Base-by-base conservation (phyloP, 2,113 vertebrate species). In the Stercorarius parasiticus region DNA sequence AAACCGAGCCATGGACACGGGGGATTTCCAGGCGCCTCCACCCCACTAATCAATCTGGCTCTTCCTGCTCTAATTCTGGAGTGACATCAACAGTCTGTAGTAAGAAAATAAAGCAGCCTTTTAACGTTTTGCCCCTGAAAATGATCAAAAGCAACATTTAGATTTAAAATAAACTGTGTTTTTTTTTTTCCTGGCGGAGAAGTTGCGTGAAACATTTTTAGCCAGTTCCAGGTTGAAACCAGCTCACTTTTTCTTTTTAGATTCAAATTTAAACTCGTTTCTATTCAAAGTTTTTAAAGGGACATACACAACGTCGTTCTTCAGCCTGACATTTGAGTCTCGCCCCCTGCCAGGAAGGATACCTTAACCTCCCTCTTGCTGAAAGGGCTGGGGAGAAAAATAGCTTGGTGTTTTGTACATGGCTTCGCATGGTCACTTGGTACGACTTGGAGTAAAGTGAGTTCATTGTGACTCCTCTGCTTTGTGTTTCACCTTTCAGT, bases 201-300 rank as follows among this genome's bases (percentile, higher is more conserved):
- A 47, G 69, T 49, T 77, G 7, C 47, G n/a, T 38, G 34, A 86
- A 94, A 74, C 16, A 16, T 90, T 90, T 88, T 88, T 79, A 64
- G 52, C n/a, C 32, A 12, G 16, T 34, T 78, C 50, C 47, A 82
- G 64, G 74, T 81, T 79, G 80, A 92, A 94, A 58, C 8, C 58
- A 52, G 26, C 49, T 95, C 55, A 83, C 64, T 96, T 90, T 73
- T 90, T 77, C 82, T 88, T 92, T 94, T 94, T 77, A 90, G 67
- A 88, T 94, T 95, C 26, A 93, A 93, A 95, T 93, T 94, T 91
- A 89, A 93, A 71, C 72, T 59, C 62, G 47, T 83, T 88, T 64
- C 82, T 81, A 47, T 88, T 93, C 79, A 71, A 77, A 80, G 67
- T 62, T 95, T 80, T 96, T 93, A 92, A 90, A 94, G 94, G 72